Percentiles rank a stretch among this genome's conserved stretches.
Conservation (phyloP, 2,888 invertebrate species). For the Lithosia quadra region DNA sequence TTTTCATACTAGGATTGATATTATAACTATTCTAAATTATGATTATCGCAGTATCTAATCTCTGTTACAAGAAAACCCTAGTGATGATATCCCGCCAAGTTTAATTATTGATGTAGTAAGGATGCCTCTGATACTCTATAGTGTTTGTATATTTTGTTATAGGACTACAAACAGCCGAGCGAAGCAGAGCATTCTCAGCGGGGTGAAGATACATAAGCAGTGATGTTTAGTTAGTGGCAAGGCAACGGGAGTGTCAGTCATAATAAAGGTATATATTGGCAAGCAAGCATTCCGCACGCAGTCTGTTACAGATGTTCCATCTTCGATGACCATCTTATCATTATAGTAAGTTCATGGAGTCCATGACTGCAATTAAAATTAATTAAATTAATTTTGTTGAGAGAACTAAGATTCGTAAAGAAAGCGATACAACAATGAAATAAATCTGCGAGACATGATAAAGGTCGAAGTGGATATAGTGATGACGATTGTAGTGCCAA, state of each 20-base stretch:
- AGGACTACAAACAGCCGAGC: slow-evolving; percentile 74
- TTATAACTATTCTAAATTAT: slow-evolving; percentile 57
- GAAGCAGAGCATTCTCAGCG: slow-evolving; percentile 86
- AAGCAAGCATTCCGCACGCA: slow-evolving; percentile 79
- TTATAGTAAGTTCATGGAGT: slow-evolving; percentile 37
- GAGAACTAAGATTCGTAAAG: slow-evolving; percentile 51
- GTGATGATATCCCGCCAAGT: slow-evolving; percentile 75
- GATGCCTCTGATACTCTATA: slow-evolving; percentile 45
- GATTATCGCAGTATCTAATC: slow-evolving; percentile 56
- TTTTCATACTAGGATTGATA: slow-evolving; percentile 65
- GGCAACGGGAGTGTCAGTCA: slow-evolving; percentile 81
- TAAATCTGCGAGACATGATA: slow-evolving; percentile 45
- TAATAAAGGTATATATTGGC: slow-evolving; percentile 63
- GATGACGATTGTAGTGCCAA: slow-evolving; percentile 67
- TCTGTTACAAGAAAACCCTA: slow-evolving; percentile 57
- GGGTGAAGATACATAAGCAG: slow-evolving; percentile 84
- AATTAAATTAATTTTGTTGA: slow-evolving; percentile 42
- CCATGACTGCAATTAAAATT: slow-evolving; percentile 38
- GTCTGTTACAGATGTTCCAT: slow-evolving; percentile 42
- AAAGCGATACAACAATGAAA: slow-evolving; percentile 43
- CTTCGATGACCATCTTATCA: slow-evolving; percentile 39
- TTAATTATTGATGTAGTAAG: slow-evolving; percentile 36
- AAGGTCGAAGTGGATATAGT: slow-evolving; percentile 58
- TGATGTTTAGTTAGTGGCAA: slow-evolving; percentile 86
- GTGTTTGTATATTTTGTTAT: slow-evolving; percentile 54